Conservation (phyloP, 2,797 vertebrate species). For the Falco naumanni region DNA sequence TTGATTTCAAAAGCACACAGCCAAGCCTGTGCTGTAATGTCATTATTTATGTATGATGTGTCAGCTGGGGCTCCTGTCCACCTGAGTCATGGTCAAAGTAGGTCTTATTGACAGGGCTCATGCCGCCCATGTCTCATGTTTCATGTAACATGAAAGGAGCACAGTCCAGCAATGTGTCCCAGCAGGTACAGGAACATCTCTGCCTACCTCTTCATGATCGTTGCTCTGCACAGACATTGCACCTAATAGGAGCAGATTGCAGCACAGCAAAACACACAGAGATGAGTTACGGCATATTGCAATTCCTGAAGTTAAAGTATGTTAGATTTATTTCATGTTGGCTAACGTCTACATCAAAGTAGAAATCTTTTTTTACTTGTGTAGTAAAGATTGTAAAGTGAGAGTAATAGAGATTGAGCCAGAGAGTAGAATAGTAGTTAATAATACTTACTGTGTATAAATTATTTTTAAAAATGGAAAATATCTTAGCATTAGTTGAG, state of each 20-base stretch:
- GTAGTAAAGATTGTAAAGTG: not conserved
- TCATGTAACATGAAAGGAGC: not conserved
- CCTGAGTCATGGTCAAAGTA: not conserved
- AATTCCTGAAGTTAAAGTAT: not conserved
- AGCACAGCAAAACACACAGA: not conserved
- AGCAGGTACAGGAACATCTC: not conserved
- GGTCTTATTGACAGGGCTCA: not conserved
- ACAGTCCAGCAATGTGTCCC: too few relatives aligned
- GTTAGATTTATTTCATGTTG: not conserved
- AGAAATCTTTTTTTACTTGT: not conserved
- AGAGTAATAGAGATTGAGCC: not conserved
- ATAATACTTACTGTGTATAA: fast-evolving
- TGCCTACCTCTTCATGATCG: not conserved
- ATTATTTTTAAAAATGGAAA: not conserved
- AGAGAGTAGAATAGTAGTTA: not conserved
- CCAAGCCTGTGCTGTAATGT: not conserved
- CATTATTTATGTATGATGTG: not conserved
- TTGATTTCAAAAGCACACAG: not conserved
- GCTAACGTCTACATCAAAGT: not conserved
- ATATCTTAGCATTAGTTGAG: not conserved
- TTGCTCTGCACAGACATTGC: not conserved
- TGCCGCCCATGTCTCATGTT: not conserved
- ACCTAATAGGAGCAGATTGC: not conserved
- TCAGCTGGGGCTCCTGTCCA: not conserved
- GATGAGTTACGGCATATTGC: not conserved